These are phyloP conservation scores for Prosapia bicincta DNA, from an alignment of 2,888 invertebrate genomes.

Conservation along the genomic window DNA sequence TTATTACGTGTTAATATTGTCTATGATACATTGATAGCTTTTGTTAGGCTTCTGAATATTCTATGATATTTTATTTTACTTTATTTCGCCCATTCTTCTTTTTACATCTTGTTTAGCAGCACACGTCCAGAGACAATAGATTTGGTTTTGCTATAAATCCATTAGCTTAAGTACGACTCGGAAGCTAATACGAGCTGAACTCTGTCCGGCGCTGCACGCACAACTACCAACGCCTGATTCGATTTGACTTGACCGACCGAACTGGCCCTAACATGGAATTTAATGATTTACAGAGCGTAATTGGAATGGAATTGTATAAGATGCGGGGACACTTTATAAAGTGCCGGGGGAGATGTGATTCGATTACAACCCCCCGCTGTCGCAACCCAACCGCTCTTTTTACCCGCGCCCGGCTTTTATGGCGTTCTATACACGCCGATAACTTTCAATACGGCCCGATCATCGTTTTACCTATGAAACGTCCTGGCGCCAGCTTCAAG, in stretches of 20 bases:
- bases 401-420: conserved; percentile 33
- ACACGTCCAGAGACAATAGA: too few relatives aligned
- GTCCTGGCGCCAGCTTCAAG: too few relatives aligned
- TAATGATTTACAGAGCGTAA: conserved; percentile 31
- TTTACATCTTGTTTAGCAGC: too few relatives aligned
- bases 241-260: conserved; percentile 24
- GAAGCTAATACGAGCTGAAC: not conserved
- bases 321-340: conserved; percentile 30
- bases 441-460: not conserved
- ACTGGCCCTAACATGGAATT: conserved; percentile 21
- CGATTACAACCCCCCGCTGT: conserved; percentile 22
- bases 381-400: conserved; percentile 35
- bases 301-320: conserved; percentile 31
- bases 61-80: too few relatives aligned
- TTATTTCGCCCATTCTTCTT: too few relatives aligned
- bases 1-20: too few relatives aligned
- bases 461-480: not conserved
- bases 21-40: too few relatives aligned
- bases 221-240: conserved; percentile 7
- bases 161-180: not conserved
- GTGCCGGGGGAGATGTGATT: conserved; percentile 28
- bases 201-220: not conserved
- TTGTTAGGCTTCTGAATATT: too few relatives aligned
- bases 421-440: not conserved
- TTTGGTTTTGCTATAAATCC: not conserved